phyloP scores from a whole-genome alignment of 2,113 vertebrate genomes.

The Xenopus tropicalis region DNA sequence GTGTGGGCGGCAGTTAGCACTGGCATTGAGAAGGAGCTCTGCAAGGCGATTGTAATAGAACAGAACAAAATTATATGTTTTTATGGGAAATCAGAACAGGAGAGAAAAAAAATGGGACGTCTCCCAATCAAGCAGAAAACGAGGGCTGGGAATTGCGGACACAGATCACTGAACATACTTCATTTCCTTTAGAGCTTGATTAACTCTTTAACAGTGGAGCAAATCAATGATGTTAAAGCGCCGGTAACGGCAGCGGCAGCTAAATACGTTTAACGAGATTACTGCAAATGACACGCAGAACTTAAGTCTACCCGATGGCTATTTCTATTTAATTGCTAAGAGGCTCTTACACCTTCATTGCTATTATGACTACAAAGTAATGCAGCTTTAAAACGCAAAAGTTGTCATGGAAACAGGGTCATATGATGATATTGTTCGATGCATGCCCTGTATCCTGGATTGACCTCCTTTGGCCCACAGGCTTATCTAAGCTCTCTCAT shows the following conservation, averaged over 20 bases:
- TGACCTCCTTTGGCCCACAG: neutral
- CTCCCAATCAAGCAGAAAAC: conserved; percentile 34
- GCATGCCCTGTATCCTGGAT: conserved; percentile 14
- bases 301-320: neutral
- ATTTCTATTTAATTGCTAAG: conserved; percentile 31
- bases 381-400: neutral
- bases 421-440: conserved; percentile 11
- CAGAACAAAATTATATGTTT: conserved; percentile 24
- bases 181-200: conserved; percentile 30
- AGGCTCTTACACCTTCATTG: conserved; percentile 15
- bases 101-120: conserved; percentile 20
- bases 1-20: conserved; percentile 29
- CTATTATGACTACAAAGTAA: conserved; percentile 17
- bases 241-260: too few relatives aligned
- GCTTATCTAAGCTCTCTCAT: neutral
- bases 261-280: too few relatives aligned
- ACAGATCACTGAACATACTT: conserved; percentile 39
- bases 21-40: conserved; percentile 9
- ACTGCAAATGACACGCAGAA: neutral
- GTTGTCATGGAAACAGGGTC: conserved; percentile 37
- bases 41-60: conserved; percentile 2
- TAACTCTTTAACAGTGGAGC: conserved; percentile 23
- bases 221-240: neutral
- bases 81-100: conserved; percentile 21
- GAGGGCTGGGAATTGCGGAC: conserved; percentile 24